A percentile compares a stretch with the other conserved stretches of the same genome.
Evolutionary conservation across 2,113 vertebrate species (phyloP).

Genomic region (Notechis scutatus): DNA sequence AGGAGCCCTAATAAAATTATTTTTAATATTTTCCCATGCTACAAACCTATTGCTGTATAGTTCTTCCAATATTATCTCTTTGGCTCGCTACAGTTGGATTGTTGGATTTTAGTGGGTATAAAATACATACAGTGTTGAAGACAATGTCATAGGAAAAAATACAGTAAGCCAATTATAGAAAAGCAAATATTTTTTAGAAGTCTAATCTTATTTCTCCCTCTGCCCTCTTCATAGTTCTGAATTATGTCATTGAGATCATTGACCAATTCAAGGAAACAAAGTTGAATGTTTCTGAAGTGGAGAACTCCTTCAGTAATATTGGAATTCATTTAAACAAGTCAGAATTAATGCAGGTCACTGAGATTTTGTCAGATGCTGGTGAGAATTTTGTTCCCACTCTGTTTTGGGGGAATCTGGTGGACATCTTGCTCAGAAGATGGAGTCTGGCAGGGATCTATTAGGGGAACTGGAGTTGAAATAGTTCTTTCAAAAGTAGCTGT

Average conservation of each 20-base stretch:
- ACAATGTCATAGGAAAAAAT: neutral
- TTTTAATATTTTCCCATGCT: neutral
- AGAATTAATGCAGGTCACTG: neutral
- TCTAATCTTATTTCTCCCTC: neutral
- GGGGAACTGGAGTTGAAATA: neutral
- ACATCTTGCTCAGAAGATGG: neutral
- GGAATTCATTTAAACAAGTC: slow-evolving; percentile 3
- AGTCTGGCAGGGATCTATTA: neutral
- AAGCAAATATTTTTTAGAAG: neutral
- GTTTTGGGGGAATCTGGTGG: neutral
- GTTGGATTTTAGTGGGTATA: neutral
- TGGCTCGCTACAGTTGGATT: neutral
- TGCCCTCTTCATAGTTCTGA: slow-evolving; percentile 1
- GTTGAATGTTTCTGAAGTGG: slow-evolving; percentile 6
- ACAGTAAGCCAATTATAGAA: neutral
- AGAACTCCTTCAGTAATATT: neutral
- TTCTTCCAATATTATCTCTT: neutral
- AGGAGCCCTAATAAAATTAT: neutral
- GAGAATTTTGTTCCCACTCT: slow-evolving; percentile 11
- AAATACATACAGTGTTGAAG: neutral
- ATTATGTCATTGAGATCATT: neutral
- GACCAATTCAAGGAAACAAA: neutral
- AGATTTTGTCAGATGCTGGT: slow-evolving; percentile 29
- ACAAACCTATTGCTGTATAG: neutral
- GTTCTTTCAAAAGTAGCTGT: neutral